These are phyloP conservation scores for Arctocebus calabarensis DNA, from an alignment of 2,797 vertebrate species.

Conservation along the genomic window DNA sequence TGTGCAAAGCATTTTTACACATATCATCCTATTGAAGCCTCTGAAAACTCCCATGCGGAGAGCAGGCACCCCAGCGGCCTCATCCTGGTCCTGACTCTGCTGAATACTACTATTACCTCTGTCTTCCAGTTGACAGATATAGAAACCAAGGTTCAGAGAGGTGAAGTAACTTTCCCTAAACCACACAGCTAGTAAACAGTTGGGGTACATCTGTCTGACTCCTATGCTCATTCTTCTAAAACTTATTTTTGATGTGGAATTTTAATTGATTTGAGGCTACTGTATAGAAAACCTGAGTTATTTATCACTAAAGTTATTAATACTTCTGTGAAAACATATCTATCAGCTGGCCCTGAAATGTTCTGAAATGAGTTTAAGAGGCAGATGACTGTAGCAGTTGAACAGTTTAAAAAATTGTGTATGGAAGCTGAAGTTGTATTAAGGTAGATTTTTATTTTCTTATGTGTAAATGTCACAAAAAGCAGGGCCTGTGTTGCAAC, in stretches of 20 bases:
- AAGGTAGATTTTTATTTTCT: conserved; percentile 27
- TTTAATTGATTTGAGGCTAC: background rate
- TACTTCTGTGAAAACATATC: conserved; percentile 31
- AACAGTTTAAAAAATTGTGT: conserved; percentile 49
- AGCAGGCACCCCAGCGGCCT: background rate
- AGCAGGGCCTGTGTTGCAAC: conserved; percentile 6
- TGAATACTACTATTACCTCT: background rate
- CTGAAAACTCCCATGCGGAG: background rate
- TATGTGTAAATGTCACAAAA: background rate
- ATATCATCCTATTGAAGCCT: background rate
- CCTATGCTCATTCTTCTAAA: background rate
- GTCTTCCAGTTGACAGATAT: background rate
- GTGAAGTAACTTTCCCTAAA: background rate
- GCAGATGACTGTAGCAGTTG: background rate
- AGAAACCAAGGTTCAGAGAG: conserved; percentile 63
- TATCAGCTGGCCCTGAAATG: conserved; percentile 15
- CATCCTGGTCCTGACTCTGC: background rate
- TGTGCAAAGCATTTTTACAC: conserved; percentile 6
- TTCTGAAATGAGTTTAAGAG: conserved; percentile 17
- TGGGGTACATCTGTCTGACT: background rate
- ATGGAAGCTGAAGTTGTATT: background rate
- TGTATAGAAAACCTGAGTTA: conserved; percentile 20
- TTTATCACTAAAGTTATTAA: conserved; percentile 24
- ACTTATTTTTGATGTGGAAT: background rate
- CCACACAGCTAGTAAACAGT: background rate